Percentiles rank a stretch among this genome's conserved stretches.
phyloP scores from a whole-genome alignment of 2,888 invertebrate species.

The Schizotus pectinicornis region DNA sequence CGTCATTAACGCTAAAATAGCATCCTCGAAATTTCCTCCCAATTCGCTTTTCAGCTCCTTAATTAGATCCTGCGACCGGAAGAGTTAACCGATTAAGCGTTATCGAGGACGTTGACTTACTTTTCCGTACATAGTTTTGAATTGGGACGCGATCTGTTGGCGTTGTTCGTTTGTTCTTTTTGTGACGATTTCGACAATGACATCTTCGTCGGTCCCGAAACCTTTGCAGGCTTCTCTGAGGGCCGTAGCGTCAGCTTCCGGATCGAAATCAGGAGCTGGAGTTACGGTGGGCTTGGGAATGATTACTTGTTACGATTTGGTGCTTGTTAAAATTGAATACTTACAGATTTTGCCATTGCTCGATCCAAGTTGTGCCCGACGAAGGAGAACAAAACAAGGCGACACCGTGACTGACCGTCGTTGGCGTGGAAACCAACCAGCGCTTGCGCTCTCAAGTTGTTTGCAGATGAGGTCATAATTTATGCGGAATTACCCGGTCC shows the following conservation, averaged over 20 bases:
- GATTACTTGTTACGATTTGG: too few species aligned
- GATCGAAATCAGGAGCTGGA: conserved; percentile 70
- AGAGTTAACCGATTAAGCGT: neutral
- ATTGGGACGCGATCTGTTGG: conserved; percentile 79
- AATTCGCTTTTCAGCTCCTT: conserved; percentile 84
- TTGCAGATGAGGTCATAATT: too few species aligned
- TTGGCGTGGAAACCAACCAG: too few species aligned
- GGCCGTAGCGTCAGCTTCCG: conserved; percentile 77
- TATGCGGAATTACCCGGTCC: too few species aligned
- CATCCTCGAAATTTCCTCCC: conserved; percentile 83
- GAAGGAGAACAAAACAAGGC: too few species aligned
- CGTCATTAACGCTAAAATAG: conserved; percentile 81
- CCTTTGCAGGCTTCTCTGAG: conserved; percentile 84
- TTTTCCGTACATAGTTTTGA: conserved; percentile 82
- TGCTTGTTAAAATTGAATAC: too few species aligned
- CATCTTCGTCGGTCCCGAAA: conserved; percentile 80
- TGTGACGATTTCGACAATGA: conserved; percentile 80
- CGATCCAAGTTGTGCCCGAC: too few species aligned
- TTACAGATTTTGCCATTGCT: too few species aligned
- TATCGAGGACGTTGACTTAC: conserved; percentile 54
- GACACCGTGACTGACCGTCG: too few species aligned
- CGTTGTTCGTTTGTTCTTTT: conserved; percentile 82
- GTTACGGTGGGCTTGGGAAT: conserved; percentile 67
- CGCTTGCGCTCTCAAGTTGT: too few species aligned
- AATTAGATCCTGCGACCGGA: conserved; percentile 55